Base-by-base conservation (phyloP, 2,888 invertebrate genomes). In the Bhutanitis thaidina region DNA sequence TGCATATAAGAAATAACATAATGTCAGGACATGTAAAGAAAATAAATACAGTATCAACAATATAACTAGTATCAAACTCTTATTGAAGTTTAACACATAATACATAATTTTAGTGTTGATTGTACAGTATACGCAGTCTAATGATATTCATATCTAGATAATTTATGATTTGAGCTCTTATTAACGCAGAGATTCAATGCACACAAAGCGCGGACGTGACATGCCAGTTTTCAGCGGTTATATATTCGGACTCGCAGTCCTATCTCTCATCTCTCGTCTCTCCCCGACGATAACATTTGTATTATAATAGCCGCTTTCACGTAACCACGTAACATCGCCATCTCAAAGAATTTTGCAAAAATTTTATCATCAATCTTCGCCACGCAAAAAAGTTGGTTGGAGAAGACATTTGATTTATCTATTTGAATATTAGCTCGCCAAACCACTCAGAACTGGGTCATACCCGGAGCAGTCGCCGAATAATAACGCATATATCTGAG, bases 341-440 rank as follows among this genome's bases (percentile, higher is more conserved):
- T 74, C 67, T 62, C 62, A 52, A 65, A 59, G 69, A 71, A 74
- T 46, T 49, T 49, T 38, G 43, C 43, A 73, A 75, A 72, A 71
- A 71, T 61, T 70, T 73, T 57, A 54, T 70, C 77, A 83, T 84
- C 79, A 82, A 84, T 84, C 83, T 79, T 80, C 55, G 45, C 34
- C 50, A 65, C 66, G 75, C 73, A 77, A 82, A 78, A 20, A 80
- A 77, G 76, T 71, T 69, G 63, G 64, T 67, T 13, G 30, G 43
- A 14, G 41, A 67, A 73, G 74, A 71, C 71, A 66, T 65, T 78
- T 82, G 81, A 84, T 84, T 82, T 83, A 84, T 83, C 79, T 83
- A 77, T 82, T 79, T 81, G 80, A 79, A 81, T 83, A 83, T 83
- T 80, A 81, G 75, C 73, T 67, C 61, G 58, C 63, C 66, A 64